phyloP scores from a whole-genome alignment of 2,888 invertebrate species.

The Brachylomia viminalis region DNA sequence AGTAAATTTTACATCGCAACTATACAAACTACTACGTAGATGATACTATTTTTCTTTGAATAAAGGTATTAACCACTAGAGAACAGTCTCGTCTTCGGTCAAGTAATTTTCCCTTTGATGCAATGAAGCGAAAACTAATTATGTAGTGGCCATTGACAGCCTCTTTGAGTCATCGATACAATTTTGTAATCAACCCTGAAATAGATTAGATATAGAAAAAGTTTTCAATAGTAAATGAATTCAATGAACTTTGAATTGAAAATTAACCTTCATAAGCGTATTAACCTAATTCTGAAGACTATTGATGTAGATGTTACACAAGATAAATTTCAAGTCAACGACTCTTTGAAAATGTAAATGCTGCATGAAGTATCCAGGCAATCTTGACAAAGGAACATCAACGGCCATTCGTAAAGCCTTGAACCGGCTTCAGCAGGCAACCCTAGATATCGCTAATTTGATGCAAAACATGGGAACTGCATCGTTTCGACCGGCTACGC shows the following conservation, averaged over 20 bases:
- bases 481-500: conserved; percentile 85
- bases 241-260: conserved; percentile 52
- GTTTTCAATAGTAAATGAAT: conserved; percentile 43
- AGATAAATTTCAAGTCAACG: conserved; percentile 34
- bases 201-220: conserved; percentile 55
- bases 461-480: conserved; percentile 86
- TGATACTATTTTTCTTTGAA: conserved; percentile 26
- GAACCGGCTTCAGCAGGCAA: conserved; percentile 62
- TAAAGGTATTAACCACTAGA: conserved; percentile 7
- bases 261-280: conserved; percentile 34
- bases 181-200: conserved; percentile 59
- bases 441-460: conserved; percentile 74
- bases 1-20: conserved; percentile 36
- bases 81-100: conserved; percentile 26
- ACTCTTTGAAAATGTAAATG: conserved; percentile 7
- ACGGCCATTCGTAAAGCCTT: conserved; percentile 48
- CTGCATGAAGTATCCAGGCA: conserved; percentile 6
- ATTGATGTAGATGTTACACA: conserved; percentile 31
- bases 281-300: conserved; percentile 33
- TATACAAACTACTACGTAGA: conserved; percentile 22
- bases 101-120: conserved; percentile 51
- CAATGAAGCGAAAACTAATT: conserved; percentile 62
- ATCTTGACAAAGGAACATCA: conserved; percentile 44
- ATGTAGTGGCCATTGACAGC: conserved; percentile 44
- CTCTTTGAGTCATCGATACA: conserved; percentile 53